Base-by-base conservation (phyloP, 2,888 invertebrate genomes). In the Oscheius sp. region DNA sequence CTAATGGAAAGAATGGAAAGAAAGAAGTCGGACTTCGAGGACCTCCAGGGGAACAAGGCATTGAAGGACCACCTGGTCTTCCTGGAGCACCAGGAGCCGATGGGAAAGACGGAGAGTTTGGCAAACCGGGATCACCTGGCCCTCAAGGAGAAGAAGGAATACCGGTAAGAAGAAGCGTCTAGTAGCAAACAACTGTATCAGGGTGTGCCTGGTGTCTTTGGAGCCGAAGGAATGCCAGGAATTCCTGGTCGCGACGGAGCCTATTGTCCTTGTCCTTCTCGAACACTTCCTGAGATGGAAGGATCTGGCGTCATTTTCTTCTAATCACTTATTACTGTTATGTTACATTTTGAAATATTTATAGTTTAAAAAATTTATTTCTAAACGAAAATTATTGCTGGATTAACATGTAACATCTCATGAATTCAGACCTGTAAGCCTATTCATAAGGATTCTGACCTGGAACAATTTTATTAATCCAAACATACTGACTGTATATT, bases 91-190 rank as follows among this genome's bases (percentile, higher is more conserved):
- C 22, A 26, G 59, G 59, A 12, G 41, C 26, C 5, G 26, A 59
- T 9, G 59, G 59, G 14, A 28, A 4, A 9, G 9, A 24, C 4
- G 59, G 59, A 12, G 14, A 9, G 4, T n/a, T 20, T 12, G 59
- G 59, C 12, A 24, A 14, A 14, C 17, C 26, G 1, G 59, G 59
- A n/a, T 26, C 24, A 4, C 17, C 28, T 6, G 59, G 59, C 3
- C 20, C 28, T 6, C n/a, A 14, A 44, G 59, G 59, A 59, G 59
- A 20, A 14, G 59, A 59, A 59, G 59, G 59, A 59, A 41, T 59
- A n/a, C 59, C 59, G n/a, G 59, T 28, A 28, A 32, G 14, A 2
- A n/a, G n/a, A n/a, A n/a, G n/a, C n/a, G n/a, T n/a, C n/a, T n/a
- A n/a, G n/a, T n/a, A n/a, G n/a, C n/a, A n/a, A n/a, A n/a, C n/a